Conservation (phyloP, 2,888 invertebrate species). For the Eupsilia transversa region DNA sequence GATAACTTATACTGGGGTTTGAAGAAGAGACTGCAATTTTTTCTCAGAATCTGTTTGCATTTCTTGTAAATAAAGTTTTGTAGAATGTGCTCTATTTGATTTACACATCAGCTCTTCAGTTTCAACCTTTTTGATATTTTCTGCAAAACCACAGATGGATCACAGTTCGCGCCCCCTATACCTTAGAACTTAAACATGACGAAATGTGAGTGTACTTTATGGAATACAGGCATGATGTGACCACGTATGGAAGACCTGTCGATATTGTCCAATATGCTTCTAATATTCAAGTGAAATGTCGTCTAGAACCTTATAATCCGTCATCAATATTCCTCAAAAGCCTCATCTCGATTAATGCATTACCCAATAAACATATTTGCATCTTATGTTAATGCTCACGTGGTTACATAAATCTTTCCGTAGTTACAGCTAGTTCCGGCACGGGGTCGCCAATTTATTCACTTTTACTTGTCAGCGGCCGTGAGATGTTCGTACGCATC, state of each 20-base stretch:
- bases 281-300: slow-evolving; percentile 1
- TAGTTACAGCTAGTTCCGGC: slow-evolving; percentile 49
- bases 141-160: neutral
- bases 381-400: slow-evolving; percentile 42
- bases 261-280: neutral
- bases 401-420: slow-evolving; percentile 52
- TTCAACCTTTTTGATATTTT: neutral
- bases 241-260: neutral
- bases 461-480: slow-evolving; percentile 61
- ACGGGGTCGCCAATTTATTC: slow-evolving; percentile 52
- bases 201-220: too few relatives aligned
- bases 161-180: too few relatives aligned
- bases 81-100: neutral
- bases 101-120: neutral
- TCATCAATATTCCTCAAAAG: slow-evolving; percentile 9
- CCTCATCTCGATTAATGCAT: neutral
- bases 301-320: neutral
- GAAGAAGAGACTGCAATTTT: neutral
- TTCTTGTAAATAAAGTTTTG: neutral
- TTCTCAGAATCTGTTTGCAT: neutral
- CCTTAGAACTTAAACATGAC: too few relatives aligned
- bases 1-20: neutral
- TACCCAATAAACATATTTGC: slow-evolving; percentile 28
- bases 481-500: slow-evolving; percentile 53
- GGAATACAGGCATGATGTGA: too few relatives aligned